These are phyloP conservation scores for Tenebrio molitor DNA, from an alignment of 1,140 invertebrate species.

Conservation along the genomic window DNA sequence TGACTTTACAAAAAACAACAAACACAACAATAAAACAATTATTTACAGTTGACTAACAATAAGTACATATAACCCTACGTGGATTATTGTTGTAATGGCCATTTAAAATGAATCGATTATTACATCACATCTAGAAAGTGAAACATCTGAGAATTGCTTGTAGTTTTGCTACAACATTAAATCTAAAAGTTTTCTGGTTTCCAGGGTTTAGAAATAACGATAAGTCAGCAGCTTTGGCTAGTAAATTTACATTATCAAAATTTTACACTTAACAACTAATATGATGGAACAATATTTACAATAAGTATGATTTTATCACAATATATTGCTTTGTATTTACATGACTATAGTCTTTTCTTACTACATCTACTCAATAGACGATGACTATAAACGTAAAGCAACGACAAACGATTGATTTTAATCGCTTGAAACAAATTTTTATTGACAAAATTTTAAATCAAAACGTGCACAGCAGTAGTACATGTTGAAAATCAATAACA, in stretches of 20 bases:
- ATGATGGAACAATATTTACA: constrained; percentile 42
- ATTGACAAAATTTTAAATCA: too few relatives aligned
- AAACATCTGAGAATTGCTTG: too few relatives aligned
- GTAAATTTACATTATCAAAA: constrained; percentile 27
- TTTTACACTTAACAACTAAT: neutral
- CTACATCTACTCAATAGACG: too few relatives aligned
- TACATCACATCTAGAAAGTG: neutral
- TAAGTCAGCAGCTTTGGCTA: neutral
- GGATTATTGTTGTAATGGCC: constrained; percentile 1
- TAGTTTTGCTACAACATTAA: neutral
- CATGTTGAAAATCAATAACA: too few relatives aligned
- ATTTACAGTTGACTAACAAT: constrained; percentile 4
- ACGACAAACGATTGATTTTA: constrained; percentile 1
- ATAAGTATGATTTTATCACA: constrained; percentile 40
- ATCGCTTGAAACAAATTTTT: too few relatives aligned
- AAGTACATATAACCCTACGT: neutral
- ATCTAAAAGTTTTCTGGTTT: neutral
- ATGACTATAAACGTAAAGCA: too few relatives aligned
- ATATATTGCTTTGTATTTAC: constrained; percentile 37
- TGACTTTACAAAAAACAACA: constrained; percentile 8
- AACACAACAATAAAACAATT: constrained; percentile 2
- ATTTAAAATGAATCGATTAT: neutral
- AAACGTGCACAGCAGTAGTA: too few relatives aligned
- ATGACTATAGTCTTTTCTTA: constrained; percentile 6
- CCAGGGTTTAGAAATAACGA: constrained; percentile 5